phyloP scores from a whole-genome alignment of 2,797 vertebrate genomes.

The Pristis pectinata region DNA sequence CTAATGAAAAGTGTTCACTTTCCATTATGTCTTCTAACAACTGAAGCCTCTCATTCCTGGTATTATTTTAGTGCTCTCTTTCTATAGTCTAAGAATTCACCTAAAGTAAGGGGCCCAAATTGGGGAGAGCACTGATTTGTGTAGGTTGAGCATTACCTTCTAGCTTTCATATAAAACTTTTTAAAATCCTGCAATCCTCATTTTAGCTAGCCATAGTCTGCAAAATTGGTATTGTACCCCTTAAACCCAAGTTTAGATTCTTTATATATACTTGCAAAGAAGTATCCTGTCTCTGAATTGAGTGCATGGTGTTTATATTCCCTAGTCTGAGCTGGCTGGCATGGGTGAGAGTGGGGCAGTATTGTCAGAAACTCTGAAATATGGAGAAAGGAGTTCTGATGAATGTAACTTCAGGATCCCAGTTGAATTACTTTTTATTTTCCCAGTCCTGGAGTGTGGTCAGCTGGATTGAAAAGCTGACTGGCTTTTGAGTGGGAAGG shows the following conservation, averaged over 20 bases:
- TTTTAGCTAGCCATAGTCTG: neutral
- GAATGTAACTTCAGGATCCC: neutral
- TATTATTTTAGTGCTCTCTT: neutral
- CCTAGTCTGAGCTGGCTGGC: neutral
- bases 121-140: neutral
- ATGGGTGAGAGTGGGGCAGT: neutral
- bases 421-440: neutral
- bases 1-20: neutral
- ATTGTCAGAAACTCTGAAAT: neutral
- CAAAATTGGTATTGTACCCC: neutral
- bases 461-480: too few relatives aligned
- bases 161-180: neutral
- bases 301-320: neutral
- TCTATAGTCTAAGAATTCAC: neutral
- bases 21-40: neutral
- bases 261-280: neutral
- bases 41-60: neutral
- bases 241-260: too few relatives aligned
- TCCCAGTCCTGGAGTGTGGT: neutral
- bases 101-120: neutral
- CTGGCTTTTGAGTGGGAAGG: too few relatives aligned
- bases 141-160: neutral
- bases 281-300: neutral
- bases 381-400: neutral
- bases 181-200: neutral